These are phyloP conservation scores for Podilymbus podiceps DNA, from an alignment of 2,113 vertebrate species.

Conservation along the genomic window DNA sequence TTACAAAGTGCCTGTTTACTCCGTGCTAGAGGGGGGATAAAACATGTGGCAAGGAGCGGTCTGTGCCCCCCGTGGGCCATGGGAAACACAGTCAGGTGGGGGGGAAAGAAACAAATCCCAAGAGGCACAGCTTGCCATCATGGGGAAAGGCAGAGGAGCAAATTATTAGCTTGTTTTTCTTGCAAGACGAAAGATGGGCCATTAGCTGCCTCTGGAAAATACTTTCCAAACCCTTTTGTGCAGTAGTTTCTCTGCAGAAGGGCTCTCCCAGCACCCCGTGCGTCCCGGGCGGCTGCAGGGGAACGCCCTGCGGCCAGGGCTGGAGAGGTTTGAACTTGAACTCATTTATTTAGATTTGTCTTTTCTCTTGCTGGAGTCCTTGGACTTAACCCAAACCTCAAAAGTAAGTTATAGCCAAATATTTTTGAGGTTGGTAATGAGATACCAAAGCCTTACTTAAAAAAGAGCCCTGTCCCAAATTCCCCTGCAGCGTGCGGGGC, in stretches of 20 bases:
- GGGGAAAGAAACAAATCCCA: not conserved
- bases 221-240: conserved; percentile 12
- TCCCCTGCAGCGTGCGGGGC: conserved; percentile 1
- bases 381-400: conserved; percentile 69
- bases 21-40: not conserved
- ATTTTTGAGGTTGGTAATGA: conserved; percentile 66
- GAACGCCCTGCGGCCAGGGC: not conserved
- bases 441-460: conserved; percentile 21
- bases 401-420: conserved; percentile 66
- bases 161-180: not conserved
- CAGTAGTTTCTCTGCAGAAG: conserved; percentile 52
- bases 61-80: not conserved
- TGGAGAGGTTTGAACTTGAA: conserved; percentile 65
- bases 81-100: not conserved
- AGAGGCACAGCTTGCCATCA: not conserved
- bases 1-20: not conserved
- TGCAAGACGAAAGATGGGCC: conserved; percentile 11
- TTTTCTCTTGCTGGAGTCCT: conserved; percentile 60
- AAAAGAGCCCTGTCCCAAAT: conserved; percentile 13
- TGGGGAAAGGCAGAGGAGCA: not conserved
- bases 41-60: not conserved
- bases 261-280: conserved; percentile 24
- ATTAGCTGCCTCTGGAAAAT: conserved; percentile 44
- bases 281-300: not conserved
- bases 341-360: conserved; percentile 63